Conservation (phyloP, 1,140 invertebrate species). For the Harlomillsia oculata region DNA sequence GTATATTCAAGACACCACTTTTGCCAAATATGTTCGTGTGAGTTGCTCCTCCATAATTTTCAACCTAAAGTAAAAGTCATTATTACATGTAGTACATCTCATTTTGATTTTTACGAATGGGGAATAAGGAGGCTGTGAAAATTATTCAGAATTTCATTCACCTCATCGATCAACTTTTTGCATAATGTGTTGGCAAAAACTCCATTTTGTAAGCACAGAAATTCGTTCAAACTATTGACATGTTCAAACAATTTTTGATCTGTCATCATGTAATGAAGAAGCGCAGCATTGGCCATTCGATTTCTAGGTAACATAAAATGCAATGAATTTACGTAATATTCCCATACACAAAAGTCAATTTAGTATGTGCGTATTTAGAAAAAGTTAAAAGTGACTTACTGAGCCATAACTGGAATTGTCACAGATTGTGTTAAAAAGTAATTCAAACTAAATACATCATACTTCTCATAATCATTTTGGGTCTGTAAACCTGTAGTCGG, state of each 20-base stretch:
- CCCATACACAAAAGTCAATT: neutral
- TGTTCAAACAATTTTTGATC: constrained; percentile 30
- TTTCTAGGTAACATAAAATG: constrained; percentile 6
- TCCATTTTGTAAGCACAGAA: constrained; percentile 31
- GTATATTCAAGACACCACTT: too few species aligned
- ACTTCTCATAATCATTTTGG: too few species aligned
- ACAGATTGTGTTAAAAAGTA: constrained; percentile 19
- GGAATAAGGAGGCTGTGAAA: too few species aligned
- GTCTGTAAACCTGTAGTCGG: too few species aligned
- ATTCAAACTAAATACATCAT: constrained; percentile 14
- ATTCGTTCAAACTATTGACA: constrained; percentile 22
- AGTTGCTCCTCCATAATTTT: too few species aligned
- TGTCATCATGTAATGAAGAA: constrained; percentile 25
- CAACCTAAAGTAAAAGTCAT: too few species aligned
- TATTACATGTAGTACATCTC: too few species aligned
- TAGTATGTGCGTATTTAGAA: neutral
- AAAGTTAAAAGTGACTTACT: constrained; percentile 20
- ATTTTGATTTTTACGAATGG: too few species aligned
- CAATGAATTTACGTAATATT: neutral
- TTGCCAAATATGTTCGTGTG: too few species aligned
- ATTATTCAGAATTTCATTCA: constrained; percentile 10
- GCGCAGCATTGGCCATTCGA: constrained; percentile 16
- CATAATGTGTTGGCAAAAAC: constrained; percentile 24
- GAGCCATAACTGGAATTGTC: constrained; percentile 19
- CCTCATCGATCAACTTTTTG: constrained; percentile 18